Conservation (phyloP, 2,113 vertebrate genomes). For the Myanophis thanlyinensis region DNA sequence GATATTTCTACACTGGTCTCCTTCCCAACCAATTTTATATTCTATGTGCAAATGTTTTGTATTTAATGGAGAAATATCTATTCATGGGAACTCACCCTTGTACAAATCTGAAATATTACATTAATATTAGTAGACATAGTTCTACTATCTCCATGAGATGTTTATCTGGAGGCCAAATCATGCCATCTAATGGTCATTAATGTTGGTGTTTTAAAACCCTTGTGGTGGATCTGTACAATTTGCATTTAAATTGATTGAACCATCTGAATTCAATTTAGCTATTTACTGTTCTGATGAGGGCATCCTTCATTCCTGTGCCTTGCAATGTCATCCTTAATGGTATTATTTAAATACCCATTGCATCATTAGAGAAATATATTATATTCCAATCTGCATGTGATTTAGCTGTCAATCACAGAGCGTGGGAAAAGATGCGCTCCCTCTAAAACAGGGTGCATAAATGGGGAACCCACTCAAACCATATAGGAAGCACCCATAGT, state of each 20-base stretch:
- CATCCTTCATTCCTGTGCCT: conserved; percentile 8
- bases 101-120: not conserved
- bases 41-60: not conserved
- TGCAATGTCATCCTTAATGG: conserved; percentile 10
- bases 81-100: not conserved
- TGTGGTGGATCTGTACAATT: not conserved
- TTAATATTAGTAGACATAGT: not conserved
- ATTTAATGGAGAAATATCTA: not conserved
- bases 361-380: conserved; percentile 14
- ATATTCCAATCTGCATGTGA: not conserved
- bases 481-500: not conserved
- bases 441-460: not conserved
- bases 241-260: conserved; percentile 19
- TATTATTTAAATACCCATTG: conserved; percentile 8
- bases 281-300: not conserved
- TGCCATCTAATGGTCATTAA: not conserved
- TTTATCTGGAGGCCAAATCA: not conserved
- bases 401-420: not conserved
- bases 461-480: not conserved
- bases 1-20: not conserved
- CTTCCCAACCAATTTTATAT: not conserved
- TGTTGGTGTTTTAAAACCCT: not conserved
- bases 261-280: conserved; percentile 6
- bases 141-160: not conserved
- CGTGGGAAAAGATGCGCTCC: not conserved